A percentile compares a stretch with the other conserved stretches of the same genome.
phyloP scores from a whole-genome alignment of 2,113 vertebrate species.

The Scytalopus superciliaris region DNA sequence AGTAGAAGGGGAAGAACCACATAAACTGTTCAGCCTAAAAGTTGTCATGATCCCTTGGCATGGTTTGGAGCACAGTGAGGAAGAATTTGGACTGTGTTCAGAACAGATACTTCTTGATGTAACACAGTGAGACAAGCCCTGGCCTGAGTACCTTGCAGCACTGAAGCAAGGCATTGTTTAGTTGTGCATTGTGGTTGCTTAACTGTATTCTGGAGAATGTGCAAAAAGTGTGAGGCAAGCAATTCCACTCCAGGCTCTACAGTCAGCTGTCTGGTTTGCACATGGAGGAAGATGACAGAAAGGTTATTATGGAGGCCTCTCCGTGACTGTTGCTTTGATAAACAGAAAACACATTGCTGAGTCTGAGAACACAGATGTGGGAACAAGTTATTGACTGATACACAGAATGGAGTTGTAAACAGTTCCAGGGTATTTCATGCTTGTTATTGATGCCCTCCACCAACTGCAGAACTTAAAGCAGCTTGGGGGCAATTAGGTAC shows the following conservation, averaged over 20 bases:
- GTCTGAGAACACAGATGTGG: background rate
- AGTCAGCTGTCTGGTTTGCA: background rate
- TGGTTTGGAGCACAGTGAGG: background rate
- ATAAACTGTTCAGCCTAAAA: background rate
- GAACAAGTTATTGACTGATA: background rate
- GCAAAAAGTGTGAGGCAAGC: background rate
- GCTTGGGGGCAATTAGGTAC: background rate
- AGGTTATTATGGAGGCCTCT: background rate
- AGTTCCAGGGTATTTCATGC: background rate
- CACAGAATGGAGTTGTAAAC: background rate
- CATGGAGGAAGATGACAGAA: background rate
- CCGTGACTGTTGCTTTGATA: background rate
- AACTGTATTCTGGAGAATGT: background rate
- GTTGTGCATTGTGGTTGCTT: background rate
- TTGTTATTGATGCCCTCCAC: background rate
- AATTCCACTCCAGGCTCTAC: background rate
- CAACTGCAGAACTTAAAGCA: background rate
- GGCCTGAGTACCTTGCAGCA: background rate
- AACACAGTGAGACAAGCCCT: background rate
- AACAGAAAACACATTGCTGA: background rate
- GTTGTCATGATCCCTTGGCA: background rate
- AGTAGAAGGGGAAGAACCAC: background rate
- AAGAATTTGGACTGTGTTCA: background rate
- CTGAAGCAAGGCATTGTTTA: background rate
- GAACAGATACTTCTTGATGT: background rate